Percentiles rank a stretch among this genome's conserved stretches.
phyloP scores from a whole-genome alignment of 2,113 vertebrate species.

The Paramormyrops kingsleyae region DNA sequence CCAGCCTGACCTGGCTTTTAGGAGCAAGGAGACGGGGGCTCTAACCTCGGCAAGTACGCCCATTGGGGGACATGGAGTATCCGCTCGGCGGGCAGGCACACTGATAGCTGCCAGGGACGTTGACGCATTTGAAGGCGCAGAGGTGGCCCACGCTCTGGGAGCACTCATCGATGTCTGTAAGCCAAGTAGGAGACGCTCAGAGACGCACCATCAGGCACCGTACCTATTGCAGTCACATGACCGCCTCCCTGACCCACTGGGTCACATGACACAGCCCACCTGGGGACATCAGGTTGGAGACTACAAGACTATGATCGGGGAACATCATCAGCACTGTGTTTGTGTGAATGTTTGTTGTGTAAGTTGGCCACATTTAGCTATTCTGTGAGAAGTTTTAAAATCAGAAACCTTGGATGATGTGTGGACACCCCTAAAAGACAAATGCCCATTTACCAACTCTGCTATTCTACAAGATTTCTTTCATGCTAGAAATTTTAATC shows the following conservation, averaged over 20 bases:
- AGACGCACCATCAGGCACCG: not conserved
- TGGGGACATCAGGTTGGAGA: not conserved
- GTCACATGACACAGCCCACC: not conserved
- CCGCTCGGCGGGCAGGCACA: slow-evolving; percentile 81
- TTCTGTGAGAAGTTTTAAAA: not conserved
- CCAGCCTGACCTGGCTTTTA: not conserved
- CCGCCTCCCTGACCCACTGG: not conserved
- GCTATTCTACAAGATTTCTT: not conserved
- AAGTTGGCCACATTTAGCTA: not conserved
- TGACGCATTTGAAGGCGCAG: slow-evolving; percentile 84
- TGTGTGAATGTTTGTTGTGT: not conserved
- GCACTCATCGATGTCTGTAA: slow-evolving; percentile 86
- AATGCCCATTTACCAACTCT: not conserved
- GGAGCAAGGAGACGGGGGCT: not conserved
- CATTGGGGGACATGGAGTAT: slow-evolving; percentile 75
- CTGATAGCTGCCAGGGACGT: slow-evolving; percentile 82
- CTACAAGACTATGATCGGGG: not conserved
- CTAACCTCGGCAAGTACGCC: slow-evolving; percentile 82
- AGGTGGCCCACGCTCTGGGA: slow-evolving; percentile 75
- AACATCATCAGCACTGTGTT: not conserved
- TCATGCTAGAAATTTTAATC: not conserved
- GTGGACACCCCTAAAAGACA: not conserved
- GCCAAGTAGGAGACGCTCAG: slow-evolving; percentile 10
- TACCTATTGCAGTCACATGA: not conserved
- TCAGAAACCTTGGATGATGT: not conserved